Conservation (phyloP, 2,888 invertebrate genomes). For the Zygogramma bicolorata region DNA sequence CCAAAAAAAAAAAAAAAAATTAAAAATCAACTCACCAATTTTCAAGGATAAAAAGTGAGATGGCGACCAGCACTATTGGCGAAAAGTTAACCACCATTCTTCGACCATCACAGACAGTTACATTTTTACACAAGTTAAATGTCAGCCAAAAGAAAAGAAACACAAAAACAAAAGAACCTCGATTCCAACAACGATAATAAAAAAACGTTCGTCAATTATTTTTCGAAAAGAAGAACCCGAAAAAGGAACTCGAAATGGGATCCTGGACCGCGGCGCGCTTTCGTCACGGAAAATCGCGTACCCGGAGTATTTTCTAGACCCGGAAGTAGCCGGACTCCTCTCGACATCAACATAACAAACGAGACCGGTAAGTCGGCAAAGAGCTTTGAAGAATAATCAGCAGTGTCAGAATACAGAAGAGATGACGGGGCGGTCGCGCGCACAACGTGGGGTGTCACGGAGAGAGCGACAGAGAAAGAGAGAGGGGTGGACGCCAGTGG, state of each 20-base stretch:
- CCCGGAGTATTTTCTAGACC: slow-evolving; percentile 47
- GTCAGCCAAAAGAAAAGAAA: slow-evolving; percentile 12
- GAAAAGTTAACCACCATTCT: slow-evolving; percentile 44
- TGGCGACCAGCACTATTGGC: slow-evolving; percentile 41
- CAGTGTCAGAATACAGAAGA: slow-evolving; percentile 57
- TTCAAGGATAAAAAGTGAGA: slow-evolving; percentile 38
- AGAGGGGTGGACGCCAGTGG: slow-evolving; percentile 33
- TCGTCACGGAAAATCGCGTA: slow-evolving; percentile 13
- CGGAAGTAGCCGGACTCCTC: slow-evolving; percentile 53
- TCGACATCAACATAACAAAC: slow-evolving; percentile 53
- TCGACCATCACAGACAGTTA: slow-evolving; percentile 43
- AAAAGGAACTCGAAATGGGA: not conserved
- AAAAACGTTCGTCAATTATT: not conserved
- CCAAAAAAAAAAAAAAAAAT: too few species aligned
- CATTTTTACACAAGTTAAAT: slow-evolving; percentile 31
- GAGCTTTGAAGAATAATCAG: slow-evolving; percentile 59
- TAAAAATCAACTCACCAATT: slow-evolving; percentile 49
- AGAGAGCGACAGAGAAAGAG: slow-evolving; percentile 53
- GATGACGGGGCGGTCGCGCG: slow-evolving; percentile 53
- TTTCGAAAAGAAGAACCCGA: slow-evolving; percentile 9
- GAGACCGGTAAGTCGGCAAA: slow-evolving; percentile 54
- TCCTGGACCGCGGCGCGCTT: slow-evolving; percentile 15
- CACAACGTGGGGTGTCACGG: slow-evolving; percentile 64
- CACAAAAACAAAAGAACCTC: not conserved
- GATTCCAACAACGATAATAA: not conserved